Evolutionary conservation across 1,140 invertebrate species (phyloP).

Genomic region (Nymphalis io): DNA sequence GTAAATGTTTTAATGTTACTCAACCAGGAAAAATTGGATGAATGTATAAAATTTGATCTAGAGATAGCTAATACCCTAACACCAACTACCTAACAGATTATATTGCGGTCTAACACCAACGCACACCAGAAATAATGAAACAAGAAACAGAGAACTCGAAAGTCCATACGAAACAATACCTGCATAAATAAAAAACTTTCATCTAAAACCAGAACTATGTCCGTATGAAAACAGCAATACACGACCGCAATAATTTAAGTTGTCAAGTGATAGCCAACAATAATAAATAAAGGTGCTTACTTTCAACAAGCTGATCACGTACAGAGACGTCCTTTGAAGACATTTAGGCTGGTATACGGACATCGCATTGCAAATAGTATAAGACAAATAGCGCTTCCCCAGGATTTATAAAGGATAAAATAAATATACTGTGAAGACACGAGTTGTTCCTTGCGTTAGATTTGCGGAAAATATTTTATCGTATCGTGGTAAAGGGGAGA

Average conservation of each 20-base stretch:
- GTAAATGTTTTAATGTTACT: too few relatives aligned
- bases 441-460: not conserved
- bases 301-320: constrained; percentile 26
- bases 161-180: not conserved
- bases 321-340: constrained; percentile 30
- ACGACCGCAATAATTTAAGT: not conserved
- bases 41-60: too few relatives aligned
- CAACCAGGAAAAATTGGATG: too few relatives aligned
- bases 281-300: constrained; percentile 9
- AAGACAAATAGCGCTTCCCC: constrained; percentile 28
- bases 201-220: not conserved
- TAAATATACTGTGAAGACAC: constrained; percentile 6
- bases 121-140: not conserved
- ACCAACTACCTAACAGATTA: too few relatives aligned
- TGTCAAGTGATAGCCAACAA: not conserved
- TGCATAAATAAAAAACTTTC: not conserved
- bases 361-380: constrained; percentile 24
- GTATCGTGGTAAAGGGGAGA: not conserved
- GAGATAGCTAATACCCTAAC: too few relatives aligned
- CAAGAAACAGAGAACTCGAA: not conserved
- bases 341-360: constrained; percentile 33
- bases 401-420: constrained; percentile 29
- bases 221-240: not conserved
- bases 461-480: not conserved
- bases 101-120: too few relatives aligned